phyloP scores from a whole-genome alignment of 1,140 invertebrate genomes.

The Drosophila pseudoobscura region DNA sequence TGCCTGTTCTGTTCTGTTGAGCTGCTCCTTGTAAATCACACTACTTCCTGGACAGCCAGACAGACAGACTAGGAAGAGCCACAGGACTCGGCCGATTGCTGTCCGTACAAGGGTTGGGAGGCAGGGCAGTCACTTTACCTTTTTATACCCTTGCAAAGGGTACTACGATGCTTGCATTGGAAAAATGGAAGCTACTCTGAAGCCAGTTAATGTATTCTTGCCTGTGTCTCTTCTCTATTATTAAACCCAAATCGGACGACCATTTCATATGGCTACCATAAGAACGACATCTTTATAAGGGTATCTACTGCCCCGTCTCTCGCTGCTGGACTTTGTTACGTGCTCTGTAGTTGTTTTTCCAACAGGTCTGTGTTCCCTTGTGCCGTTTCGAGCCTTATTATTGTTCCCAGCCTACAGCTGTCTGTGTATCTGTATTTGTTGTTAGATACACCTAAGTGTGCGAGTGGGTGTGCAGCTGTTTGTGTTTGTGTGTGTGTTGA shows the following conservation, averaged over 20 bases:
- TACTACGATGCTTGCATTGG: too few species aligned
- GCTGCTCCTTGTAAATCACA: constrained; percentile 71
- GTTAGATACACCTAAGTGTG: constrained; percentile 13
- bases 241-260: too few species aligned
- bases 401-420: constrained; percentile 47
- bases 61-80: constrained; percentile 13
- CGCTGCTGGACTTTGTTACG: not conserved
- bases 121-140: constrained; percentile 20
- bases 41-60: constrained; percentile 62
- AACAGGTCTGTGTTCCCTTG: constrained; percentile 55
- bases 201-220: too few species aligned
- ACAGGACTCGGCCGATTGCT: too few species aligned
- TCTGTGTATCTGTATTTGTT: constrained; percentile 26
- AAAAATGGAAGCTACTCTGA: too few species aligned
- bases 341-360: constrained; percentile 21
- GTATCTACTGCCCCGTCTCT: not conserved
- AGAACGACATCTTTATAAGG: too few species aligned
- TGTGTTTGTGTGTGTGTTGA: constrained; percentile 45
- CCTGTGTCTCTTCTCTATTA: too few species aligned
- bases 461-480: constrained; percentile 6
- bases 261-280: too few species aligned
- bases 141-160: constrained; percentile 1
- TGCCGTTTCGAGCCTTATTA: constrained; percentile 60
- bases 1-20: constrained; percentile 25
- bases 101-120: not conserved